Evolutionary conservation across 2,113 vertebrate species (phyloP), one percentile per base, ranked within the genome.

Genomic region (Leptosomus discolor): DNA sequence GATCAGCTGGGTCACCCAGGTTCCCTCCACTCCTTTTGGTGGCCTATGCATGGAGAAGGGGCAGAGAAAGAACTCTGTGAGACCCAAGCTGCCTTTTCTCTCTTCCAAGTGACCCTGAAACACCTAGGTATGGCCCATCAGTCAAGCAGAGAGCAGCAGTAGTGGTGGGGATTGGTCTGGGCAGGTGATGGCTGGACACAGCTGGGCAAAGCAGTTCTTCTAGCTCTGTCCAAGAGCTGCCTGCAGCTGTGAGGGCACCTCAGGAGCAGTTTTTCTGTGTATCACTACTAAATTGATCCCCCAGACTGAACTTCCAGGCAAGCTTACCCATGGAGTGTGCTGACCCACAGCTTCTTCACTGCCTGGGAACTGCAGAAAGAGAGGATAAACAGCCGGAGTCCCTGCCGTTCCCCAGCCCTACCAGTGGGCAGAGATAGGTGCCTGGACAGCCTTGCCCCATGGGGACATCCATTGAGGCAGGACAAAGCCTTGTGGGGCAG

Each of bases 171-270:
- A 60, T 15, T 5, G n/a, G 21, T 22, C n/a, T 60, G 58, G n/a
- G 22, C 8, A 15, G 22, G n/a, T n/a, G 36, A 11, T 34, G 27
- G 22, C 32, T 57, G 7, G 24, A 43, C 54, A 50, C 26, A 64
- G 7, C 15, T 43, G 46, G 18, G 32, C n/a, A 11, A 57, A 71
- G 18, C 15, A 63, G 18, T 19, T 48, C 21, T 48, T 17, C 18
- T 41, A 48, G 12, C 39, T 71, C 36, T 85, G 23, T 8, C 22
- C 7, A n/a, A 45, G 60, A 64, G 11, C 50, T 54, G 4, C 32
- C 9, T 1, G 24, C 9, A 74, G 3, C 30, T 1, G 0, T 61
- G 10, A 51, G 5, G 3, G 5, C 32, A 54, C 12, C 12, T 32
- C 30, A 10, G 20, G 6, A 58, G 8, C 1, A 3, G 19, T 48